Percentiles rank a stretch among this genome's conserved stretches.
Conservation (phyloP, 1,140 invertebrate genomes). For the Dreissena polymorpha region DNA sequence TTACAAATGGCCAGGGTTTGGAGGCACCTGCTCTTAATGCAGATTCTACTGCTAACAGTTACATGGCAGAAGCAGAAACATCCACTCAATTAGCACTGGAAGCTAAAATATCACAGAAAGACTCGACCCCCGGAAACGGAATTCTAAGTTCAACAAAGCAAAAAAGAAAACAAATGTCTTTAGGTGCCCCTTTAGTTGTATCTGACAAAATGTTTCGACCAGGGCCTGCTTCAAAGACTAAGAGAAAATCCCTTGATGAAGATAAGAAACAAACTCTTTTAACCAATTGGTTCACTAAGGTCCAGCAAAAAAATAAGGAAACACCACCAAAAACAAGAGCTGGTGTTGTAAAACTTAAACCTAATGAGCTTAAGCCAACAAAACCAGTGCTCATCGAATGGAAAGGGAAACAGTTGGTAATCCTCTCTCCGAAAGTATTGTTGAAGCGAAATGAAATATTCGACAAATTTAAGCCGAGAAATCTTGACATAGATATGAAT, state of each 20-base stretch:
- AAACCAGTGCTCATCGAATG: constrained; percentile 41
- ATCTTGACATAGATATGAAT: constrained; percentile 51
- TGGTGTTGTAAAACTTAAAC: not conserved
- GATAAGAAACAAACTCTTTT: constrained; percentile 15
- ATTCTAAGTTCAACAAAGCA: too few relatives aligned
- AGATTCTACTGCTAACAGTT: not conserved
- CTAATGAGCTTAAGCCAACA: constrained; percentile 3
- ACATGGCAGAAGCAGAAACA: not conserved
- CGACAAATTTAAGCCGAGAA: not conserved
- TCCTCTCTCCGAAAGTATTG: constrained; percentile 28
- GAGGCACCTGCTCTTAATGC: not conserved
- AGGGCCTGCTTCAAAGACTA: not conserved
- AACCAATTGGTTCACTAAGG: constrained; percentile 8
- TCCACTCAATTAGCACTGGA: too few relatives aligned
- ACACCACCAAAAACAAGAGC: not conserved
- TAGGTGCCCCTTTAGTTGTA: not conserved
- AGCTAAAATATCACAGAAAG: too few relatives aligned
- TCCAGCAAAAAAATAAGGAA: not conserved
- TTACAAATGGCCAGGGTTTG: not conserved
- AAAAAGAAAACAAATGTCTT: too few relatives aligned
- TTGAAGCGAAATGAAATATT: not conserved
- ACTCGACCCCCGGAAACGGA: too few relatives aligned
- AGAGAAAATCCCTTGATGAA: constrained; percentile 8
- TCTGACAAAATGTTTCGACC: too few relatives aligned
- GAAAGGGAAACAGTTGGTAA: constrained; percentile 41